phyloP scores from a whole-genome alignment of 2,113 vertebrate genomes.

The Todiramphus saurophagus region DNA sequence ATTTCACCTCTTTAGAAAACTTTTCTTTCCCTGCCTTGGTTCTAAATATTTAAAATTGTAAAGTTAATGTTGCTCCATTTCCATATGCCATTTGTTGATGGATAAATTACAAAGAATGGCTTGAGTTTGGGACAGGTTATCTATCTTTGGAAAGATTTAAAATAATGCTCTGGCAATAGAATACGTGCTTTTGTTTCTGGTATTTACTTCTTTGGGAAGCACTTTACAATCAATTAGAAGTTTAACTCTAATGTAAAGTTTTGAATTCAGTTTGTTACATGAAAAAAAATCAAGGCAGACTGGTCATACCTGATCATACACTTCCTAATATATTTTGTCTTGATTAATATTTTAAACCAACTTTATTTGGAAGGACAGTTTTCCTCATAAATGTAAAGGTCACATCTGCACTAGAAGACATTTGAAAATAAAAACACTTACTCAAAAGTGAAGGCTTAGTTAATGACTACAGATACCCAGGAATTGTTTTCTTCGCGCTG shows the following conservation, averaged over 20 bases:
- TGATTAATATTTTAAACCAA: neutral
- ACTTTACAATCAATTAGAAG: too few species aligned
- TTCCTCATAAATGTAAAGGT: neutral
- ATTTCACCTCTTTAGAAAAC: neutral
- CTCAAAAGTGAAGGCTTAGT: neutral
- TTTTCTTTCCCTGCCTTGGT: neutral
- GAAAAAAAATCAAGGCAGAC: neutral
- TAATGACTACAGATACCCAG: neutral
- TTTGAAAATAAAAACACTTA: neutral
- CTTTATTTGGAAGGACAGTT: neutral
- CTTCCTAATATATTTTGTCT: neutral
- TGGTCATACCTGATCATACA: neutral
- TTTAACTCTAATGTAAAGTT: neutral
- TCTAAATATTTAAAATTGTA: neutral
- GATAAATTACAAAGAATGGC: neutral
- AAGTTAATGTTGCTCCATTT: neutral
- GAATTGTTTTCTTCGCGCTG: neutral
- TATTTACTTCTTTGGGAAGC: neutral
- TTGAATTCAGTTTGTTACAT: neutral
- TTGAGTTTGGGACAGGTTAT: neutral
- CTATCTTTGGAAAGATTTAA: neutral
- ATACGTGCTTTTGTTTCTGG: neutral
- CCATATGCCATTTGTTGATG: neutral
- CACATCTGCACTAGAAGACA: neutral
- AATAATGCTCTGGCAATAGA: neutral